These are phyloP conservation scores for Cairina moschata DNA, from an alignment of 2,113 vertebrate species.

Conservation along the genomic window DNA sequence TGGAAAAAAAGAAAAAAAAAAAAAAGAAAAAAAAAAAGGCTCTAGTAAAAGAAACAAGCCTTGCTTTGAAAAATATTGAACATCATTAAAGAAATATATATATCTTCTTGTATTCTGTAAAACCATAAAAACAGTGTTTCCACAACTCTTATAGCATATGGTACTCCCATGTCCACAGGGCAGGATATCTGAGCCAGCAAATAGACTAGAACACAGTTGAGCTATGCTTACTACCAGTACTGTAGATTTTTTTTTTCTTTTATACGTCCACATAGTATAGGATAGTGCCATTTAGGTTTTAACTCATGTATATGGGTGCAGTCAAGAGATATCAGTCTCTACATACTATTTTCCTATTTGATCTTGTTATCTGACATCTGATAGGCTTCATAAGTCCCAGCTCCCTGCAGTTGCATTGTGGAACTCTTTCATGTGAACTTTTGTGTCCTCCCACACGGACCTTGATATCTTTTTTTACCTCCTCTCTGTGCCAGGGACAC, in stretches of 20 bases:
- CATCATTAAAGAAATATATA: neutral
- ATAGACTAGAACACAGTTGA: neutral
- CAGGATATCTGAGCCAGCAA: neutral
- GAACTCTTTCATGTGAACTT: neutral
- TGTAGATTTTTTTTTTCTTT: neutral
- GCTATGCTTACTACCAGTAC: neutral
- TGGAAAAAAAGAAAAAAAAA: neutral
- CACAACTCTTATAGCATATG: neutral
- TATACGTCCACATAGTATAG: neutral
- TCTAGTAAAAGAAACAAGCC: neutral
- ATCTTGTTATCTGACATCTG: neutral
- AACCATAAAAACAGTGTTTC: neutral
- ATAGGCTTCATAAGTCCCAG: neutral
- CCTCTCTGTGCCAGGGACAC: neutral
- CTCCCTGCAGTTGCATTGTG: neutral
- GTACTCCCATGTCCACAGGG: accelerated
- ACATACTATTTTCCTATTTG: neutral
- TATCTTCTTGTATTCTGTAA: neutral
- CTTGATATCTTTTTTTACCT: neutral
- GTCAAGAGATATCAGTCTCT: neutral
- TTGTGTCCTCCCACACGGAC: neutral
- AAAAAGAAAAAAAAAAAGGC: no score
- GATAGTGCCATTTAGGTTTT: neutral
- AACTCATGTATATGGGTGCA: neutral
- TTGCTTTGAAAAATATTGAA: neutral